Base-by-base conservation (phyloP, 2,797 vertebrate species). In the Octomys mimax region DNA sequence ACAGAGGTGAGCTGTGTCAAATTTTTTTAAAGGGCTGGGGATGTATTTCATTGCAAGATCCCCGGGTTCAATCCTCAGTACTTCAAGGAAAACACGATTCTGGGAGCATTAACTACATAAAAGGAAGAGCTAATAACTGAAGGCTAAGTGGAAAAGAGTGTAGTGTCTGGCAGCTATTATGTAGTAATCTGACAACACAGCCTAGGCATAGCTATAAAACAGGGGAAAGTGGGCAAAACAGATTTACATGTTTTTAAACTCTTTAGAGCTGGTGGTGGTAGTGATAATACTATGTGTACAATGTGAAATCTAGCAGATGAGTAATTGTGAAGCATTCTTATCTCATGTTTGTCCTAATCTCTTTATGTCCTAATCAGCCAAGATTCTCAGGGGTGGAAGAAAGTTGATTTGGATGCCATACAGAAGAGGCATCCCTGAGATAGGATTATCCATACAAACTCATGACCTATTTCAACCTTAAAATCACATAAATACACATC, bases 101-200 rank as follows among this genome's bases (percentile, higher is more conserved):
- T 78, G 46, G 68, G 42, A 95, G 10, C 49, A 39, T 62, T 62
- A 68, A 36, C 59, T 89, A 54, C n/a, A 59, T 16, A 94, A 64
- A 91, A 94, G 81, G 61, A 80, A 85, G 24, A 90, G 33, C 73
- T 80, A 75, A 81, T 77, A 93, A 77, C 42, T 80, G 42, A 91
- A 46, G 21, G 24, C 61, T 91, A 75, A 85, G n/a, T 70, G 42
- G 26, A 33, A 84, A 21, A 68, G 52, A 24, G 0, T 36, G 70
- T 11, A 62, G 61, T 21, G 42, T 11, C n/a, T 2, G 54, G 68
- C 77, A 94, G 57, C n/a, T 85, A 61, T 79, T 79, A 64, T 21
- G 39, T 88, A 46, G 59, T 87, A 83, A 84, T 21, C 49, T 91
- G 46, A 71, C 87, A 83, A 84, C 11, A 94, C 0, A 75, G 36